These are phyloP conservation scores for Sisor rabdophorus DNA, from an alignment of 2,113 vertebrate genomes.

Conservation along the genomic window DNA sequence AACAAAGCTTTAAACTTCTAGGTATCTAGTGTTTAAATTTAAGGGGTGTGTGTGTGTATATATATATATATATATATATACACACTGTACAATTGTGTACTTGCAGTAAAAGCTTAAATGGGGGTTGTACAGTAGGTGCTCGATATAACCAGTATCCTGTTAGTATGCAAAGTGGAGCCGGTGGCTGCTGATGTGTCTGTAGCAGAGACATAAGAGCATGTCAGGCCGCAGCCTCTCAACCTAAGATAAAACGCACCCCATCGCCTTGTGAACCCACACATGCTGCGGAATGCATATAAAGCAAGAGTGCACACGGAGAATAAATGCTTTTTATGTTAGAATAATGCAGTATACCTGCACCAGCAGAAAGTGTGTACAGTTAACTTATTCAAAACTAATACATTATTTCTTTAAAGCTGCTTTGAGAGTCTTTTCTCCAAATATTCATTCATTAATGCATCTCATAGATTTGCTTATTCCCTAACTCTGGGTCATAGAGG, in stretches of 20 bases:
- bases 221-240: slow-evolving; percentile 51
- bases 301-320: too few relatives aligned
- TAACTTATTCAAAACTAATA: neutral
- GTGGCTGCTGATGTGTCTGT: slow-evolving; percentile 43
- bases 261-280: slow-evolving; percentile 47
- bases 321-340: slow-evolving; percentile 8
- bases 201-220: slow-evolving; percentile 47
- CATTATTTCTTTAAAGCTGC: too few relatives aligned
- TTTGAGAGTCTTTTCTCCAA: too few relatives aligned
- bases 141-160: slow-evolving; percentile 20
- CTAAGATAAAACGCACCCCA: slow-evolving; percentile 47
- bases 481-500: too few relatives aligned
- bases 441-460: too few relatives aligned
- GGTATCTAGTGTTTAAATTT: too few relatives aligned
- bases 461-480: too few relatives aligned
- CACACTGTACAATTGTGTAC: too few relatives aligned
- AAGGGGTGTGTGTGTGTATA: too few relatives aligned
- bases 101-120: neutral
- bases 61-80: too few relatives aligned
- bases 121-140: neutral
- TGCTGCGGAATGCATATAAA: slow-evolving; percentile 46
- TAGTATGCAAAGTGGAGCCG: slow-evolving; percentile 52
- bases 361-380: neutral
- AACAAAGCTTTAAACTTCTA: too few relatives aligned
- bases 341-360: neutral